Evolutionary conservation across 2,113 vertebrate species (phyloP).

Genomic region (Anoplopoma fimbria): DNA sequence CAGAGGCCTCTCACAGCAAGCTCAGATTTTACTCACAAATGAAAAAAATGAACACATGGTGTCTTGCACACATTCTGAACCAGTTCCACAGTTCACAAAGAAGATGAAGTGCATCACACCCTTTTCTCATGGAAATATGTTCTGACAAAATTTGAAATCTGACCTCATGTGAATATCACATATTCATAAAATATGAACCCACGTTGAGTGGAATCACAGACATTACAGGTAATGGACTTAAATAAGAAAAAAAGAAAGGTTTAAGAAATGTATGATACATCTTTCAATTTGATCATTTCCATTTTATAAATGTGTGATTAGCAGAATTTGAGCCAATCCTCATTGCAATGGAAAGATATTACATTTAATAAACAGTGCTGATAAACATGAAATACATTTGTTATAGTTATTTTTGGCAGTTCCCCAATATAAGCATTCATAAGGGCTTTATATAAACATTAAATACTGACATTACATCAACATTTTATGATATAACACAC

Average conservation of each 20-base stretch:
- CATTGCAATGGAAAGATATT: background rate
- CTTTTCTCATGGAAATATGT: background rate
- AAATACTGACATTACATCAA: background rate
- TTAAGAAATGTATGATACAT: background rate
- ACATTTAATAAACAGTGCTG: background rate
- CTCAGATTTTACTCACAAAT: background rate
- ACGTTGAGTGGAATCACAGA: background rate
- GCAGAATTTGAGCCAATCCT: background rate
- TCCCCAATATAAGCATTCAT: background rate
- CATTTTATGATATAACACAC: background rate
- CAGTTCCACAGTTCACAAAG: background rate
- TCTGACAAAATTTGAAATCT: background rate
- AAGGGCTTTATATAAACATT: background rate
- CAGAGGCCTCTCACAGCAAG: background rate
- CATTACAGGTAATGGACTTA: background rate
- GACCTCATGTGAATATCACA: background rate
- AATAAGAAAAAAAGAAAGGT: background rate
- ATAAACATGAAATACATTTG: background rate
- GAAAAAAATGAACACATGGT: constrained; percentile 12
- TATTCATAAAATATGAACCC: background rate
- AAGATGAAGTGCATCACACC: background rate
- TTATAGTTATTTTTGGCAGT: background rate
- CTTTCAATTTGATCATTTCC: background rate
- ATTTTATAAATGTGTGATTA: background rate
- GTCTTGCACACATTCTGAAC: background rate